Conservation (phyloP, 64 coral and sea anemone genomes). For the Stichodactyla mertensii region DNA sequence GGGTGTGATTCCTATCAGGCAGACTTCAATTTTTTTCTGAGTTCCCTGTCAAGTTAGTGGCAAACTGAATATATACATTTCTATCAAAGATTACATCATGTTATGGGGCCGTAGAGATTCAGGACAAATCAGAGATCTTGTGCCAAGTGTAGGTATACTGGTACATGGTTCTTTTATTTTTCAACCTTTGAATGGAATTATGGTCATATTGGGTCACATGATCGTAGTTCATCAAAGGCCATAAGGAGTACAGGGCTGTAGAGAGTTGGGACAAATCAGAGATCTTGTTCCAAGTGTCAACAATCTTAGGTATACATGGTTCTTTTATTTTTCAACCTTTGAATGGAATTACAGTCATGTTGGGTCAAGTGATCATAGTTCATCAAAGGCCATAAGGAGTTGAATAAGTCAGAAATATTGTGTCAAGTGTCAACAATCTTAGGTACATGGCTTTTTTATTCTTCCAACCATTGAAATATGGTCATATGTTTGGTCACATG, state of each 20-base stretch:
- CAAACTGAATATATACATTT: not conserved
- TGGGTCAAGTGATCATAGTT: not conserved
- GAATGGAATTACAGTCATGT: not conserved
- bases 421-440: slow-evolving; percentile 15
- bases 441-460: slow-evolving; percentile 21
- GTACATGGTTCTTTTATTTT: slow-evolving; percentile 11
- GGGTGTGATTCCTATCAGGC: too few relatives aligned
- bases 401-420: too few relatives aligned
- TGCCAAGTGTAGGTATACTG: slow-evolving; percentile 16
- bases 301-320: slow-evolving; percentile 21
- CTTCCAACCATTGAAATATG: slow-evolving; percentile 12
- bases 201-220: not conserved
- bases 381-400: too few relatives aligned
- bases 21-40: too few relatives aligned
- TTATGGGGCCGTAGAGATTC: not conserved
- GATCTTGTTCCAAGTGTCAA: not conserved
- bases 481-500: not conserved
- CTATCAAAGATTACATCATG: not conserved
- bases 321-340: slow-evolving; percentile 22
- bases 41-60: too few relatives aligned
- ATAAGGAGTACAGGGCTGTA: too few relatives aligned
- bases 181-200: not conserved
- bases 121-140: not conserved
- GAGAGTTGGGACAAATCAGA: too few relatives aligned
- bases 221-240: not conserved